Evolutionary conservation across 2,113 vertebrate genomes (phyloP), one percentile per base, ranked within the genome.

Genomic region (Tiliqua scincoides): DNA sequence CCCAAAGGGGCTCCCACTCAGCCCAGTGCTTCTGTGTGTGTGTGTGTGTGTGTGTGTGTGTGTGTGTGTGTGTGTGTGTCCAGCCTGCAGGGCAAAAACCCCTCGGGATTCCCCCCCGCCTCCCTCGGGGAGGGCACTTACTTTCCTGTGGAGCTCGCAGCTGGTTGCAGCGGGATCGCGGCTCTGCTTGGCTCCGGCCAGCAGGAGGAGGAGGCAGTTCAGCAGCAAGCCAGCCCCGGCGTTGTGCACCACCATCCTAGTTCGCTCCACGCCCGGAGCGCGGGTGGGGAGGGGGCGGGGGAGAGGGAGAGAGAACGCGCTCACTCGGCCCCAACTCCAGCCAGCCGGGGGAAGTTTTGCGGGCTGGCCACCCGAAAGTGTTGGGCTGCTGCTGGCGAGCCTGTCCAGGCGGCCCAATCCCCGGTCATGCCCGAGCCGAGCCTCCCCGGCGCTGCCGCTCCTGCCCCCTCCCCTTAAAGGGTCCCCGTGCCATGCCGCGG

Each of bases 201-300:
- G 87, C 72, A 92, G 87, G 52, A 92, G 85, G n/a, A 92, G 87
- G 80, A 88, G 77, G 25, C 75, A 89, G 82, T 81, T 70, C 3
- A 78, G 87, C 70, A 84, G 72, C 74, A 84, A 30, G 79, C 84
- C 82, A 0, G 90, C 25, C 82, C 87, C 78, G 79, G 86, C 61
- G 65, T 43, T 43, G 37, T 14, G 48, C 83, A 68, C 57, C 87
- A 85, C 91, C 61, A 43, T 68, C 84, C 84, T 79, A 61, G 37
- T 85, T 30, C 14, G 27, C 76, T 43, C 67, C 76, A 62, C 67
- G 54, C 76, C 76, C 67, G 67, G 76, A n/a, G 76, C 61, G 2
- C 25, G 14, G 63, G 12, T 25, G 63, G 27, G 32, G 48, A 14
- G 43, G 9, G 52, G 54, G 23, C 4, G 54, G 8, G 75, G n/a